Percentiles rank a stretch among this genome's conserved stretches.
Conservation (phyloP, 1,140 invertebrate species). For the Neuroterus valhalla region DNA sequence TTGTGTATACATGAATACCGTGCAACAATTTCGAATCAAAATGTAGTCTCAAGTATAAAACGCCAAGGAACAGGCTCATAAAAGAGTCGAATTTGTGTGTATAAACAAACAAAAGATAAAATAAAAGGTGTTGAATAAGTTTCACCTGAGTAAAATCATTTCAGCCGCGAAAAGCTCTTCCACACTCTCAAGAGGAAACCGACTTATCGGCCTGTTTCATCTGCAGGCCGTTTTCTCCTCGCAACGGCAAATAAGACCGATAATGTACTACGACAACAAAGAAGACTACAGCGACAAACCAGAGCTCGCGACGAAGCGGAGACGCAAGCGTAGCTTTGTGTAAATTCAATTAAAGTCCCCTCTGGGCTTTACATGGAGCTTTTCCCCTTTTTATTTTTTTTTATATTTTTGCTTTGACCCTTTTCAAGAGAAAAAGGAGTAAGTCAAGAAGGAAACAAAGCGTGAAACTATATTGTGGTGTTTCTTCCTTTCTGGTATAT, state of each 20-base stretch:
- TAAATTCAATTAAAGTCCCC: conserved; percentile 30
- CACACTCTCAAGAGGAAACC: conserved; percentile 10
- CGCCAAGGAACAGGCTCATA: not conserved
- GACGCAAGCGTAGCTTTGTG: conserved; percentile 28
- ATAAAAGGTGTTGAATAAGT: conserved; percentile 19
- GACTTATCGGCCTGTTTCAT: conserved; percentile 23
- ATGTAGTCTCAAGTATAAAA: not conserved
- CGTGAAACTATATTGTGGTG: not conserved
- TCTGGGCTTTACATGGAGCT: conserved; percentile 25
- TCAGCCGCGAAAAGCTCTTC: conserved; percentile 1
- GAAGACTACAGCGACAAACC: conserved; percentile 19
- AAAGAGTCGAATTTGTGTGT: not conserved
- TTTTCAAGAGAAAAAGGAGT: conserved; percentile 10
- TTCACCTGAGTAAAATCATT: conserved; percentile 16
- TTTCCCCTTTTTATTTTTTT: conserved; percentile 1
- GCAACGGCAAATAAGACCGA: conserved; percentile 27
- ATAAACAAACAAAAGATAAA: not conserved
- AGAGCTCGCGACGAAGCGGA: conserved; percentile 17
- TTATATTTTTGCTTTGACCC: not conserved
- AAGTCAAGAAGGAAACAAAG: conserved; percentile 22
- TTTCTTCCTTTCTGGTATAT: not conserved
- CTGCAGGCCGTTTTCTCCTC: conserved; percentile 22
- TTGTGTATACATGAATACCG: too few species aligned
- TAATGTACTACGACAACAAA: conserved; percentile 29
- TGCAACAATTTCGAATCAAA: too few species aligned